These are phyloP conservation scores for Erpobdella octoculata DNA, from an alignment of 2,888 invertebrate species.

Conservation along the genomic window DNA sequence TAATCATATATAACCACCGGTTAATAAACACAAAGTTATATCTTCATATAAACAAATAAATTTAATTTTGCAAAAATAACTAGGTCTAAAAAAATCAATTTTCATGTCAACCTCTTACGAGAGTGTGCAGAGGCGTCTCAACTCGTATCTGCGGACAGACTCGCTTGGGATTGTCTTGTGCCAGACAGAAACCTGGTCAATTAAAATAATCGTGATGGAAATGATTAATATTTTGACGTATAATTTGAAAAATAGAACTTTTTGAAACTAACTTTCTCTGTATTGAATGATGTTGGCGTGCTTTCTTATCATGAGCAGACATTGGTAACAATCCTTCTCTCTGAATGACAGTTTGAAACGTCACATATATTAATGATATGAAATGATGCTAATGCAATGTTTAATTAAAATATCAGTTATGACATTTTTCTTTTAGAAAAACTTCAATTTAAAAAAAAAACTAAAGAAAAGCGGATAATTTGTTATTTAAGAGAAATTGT, in stretches of 20 bases:
- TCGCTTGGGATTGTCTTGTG: constrained; percentile 21
- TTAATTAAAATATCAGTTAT: no score
- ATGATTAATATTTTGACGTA: no score
- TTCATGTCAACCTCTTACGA: constrained; percentile 33
- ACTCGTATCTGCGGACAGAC: constrained; percentile 30
- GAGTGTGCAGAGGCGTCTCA: constrained; percentile 27
- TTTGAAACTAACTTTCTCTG: constrained; percentile 97
- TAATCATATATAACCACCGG: no score
- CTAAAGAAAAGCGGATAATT: no score
- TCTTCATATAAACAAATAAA: no score
- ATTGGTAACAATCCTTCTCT: constrained; percentile 78
- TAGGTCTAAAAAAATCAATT: not conserved
- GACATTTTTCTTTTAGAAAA: no score
- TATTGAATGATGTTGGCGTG: constrained; percentile 88
- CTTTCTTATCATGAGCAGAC: constrained; percentile 89
- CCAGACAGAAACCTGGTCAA: constrained; percentile 30
- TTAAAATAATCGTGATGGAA: no score
- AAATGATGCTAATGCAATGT: no score
- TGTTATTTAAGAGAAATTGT: no score
- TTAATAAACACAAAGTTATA: no score
- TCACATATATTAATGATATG: not conserved
- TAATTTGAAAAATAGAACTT: no score
- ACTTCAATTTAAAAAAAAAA: no score
- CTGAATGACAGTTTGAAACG: constrained; percentile 53
- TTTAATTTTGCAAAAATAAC: not conserved